phyloP scores from a whole-genome alignment of 2,113 vertebrate genomes.

The Sander vitreus region DNA sequence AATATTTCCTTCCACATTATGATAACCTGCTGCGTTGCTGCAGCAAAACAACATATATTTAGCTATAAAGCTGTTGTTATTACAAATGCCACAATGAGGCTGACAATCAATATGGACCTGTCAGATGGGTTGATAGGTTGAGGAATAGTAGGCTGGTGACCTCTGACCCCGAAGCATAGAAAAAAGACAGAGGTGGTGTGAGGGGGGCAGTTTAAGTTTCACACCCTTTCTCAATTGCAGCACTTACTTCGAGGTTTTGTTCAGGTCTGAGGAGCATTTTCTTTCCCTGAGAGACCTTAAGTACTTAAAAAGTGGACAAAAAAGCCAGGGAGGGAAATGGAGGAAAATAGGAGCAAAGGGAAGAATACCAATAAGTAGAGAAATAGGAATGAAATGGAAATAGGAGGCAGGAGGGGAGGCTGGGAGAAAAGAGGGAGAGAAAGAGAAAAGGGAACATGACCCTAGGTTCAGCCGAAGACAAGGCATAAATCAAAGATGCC shows the following conservation, averaged over 20 bases:
- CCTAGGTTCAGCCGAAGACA: constrained; percentile 41
- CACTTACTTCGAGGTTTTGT: constrained; percentile 51
- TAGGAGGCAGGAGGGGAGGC: constrained; percentile 13
- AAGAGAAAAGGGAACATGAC: constrained; percentile 21
- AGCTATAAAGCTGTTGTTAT: constrained; percentile 34
- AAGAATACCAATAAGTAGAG: constrained; percentile 52
- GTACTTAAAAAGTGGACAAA: constrained; percentile 30
- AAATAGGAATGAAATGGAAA: constrained; percentile 49
- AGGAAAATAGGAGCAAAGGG: constrained; percentile 20
- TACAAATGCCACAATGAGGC: constrained; percentile 35
- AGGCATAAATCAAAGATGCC: constrained; percentile 68
- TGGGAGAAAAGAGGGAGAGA: constrained; percentile 16
- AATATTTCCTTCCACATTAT: constrained; percentile 50
- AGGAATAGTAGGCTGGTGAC: constrained; percentile 55
- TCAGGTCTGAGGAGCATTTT: constrained; percentile 46
- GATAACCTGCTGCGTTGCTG: constrained; percentile 27
- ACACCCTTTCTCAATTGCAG: constrained; percentile 58
- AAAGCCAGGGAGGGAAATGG: not conserved
- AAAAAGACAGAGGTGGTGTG: constrained; percentile 34
- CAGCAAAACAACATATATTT: constrained; percentile 31
- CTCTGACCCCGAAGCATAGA: constrained; percentile 58
- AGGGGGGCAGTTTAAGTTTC: constrained; percentile 54
- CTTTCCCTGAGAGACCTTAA: constrained; percentile 40
- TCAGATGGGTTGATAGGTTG: constrained; percentile 50
- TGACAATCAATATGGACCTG: constrained; percentile 54